Evolutionary conservation across 2,888 invertebrate species (phyloP), one percentile per base, ranked within the genome.

Genomic region (Tromatobia lineatoria): DNA sequence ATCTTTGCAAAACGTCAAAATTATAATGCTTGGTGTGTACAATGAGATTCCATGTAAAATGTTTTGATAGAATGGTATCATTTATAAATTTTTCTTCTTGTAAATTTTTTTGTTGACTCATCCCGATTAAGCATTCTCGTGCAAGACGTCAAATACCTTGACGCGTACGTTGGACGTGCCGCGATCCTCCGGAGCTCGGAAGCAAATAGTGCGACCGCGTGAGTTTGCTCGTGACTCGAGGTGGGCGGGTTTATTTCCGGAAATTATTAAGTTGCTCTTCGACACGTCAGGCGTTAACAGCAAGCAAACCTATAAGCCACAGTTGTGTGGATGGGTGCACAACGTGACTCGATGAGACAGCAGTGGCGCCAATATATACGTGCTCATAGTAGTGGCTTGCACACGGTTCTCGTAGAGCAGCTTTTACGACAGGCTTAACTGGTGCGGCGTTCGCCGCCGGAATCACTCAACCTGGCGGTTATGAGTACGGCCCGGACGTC

Each of bases 211-310:
- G 23, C 54, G 20, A 52, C 54, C 54, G 54, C 54, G 54, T 57
- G 57, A 57, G 13, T 34, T n/a, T n/a, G 13, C 61, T 66, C 66
- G 23, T 7, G 45, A 18, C n/a, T 38, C 34, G 42, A 15, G 34
- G 52, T n/a, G 52, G 25, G 50, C 18, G 69, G 15, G 34, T 77
- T 77, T 77, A 77, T 77, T 69, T 45, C 69, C 59, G 77, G 77
- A 77, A 77, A 77, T 69, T 77, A 77, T 69, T 77, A 59, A 77
- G 69, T 77, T 69, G 45, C 69, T 47, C 59, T 69, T 69, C 69
- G 77, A 69, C 67, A 77, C 59, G 34, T 42, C 29, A 69, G 64
- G 64, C n/a, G n/a, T 29, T 64, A 38, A 45, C 70, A 18, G 34
- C 59, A 38, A 61, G 18, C 54, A 42, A 20, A 25, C 47, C 66